Base-by-base conservation (phyloP, 2,797 vertebrate genomes). In the Ctenosaura bakeri region DNA sequence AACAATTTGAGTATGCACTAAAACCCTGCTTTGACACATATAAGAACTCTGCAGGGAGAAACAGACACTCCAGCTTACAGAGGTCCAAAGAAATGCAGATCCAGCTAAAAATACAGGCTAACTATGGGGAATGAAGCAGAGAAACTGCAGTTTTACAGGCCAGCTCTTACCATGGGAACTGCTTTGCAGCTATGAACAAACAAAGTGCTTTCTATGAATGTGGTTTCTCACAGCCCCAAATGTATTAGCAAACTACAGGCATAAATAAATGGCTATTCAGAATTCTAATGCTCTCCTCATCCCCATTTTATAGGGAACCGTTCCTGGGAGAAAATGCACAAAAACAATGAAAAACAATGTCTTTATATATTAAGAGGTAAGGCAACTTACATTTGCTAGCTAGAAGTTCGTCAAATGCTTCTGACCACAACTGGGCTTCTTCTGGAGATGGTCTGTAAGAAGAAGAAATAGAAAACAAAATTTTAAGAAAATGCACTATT, bases 401-500 rank as follows among this genome's bases (percentile, higher is more conserved):
- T 64, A 99, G 97, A 78, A 99, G 98, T 92, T 98, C 98, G 93
- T 99, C 98, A 88, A 99, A 98, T 1, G 98, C 98, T 92, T 98
- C 97, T 89, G 98, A 98, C 98, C 99, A 99, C 90, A 96, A 96
- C 59, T 97, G 93, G 32, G 98, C 99, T 98, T 99, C 99, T 83
- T 99, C 98, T 66, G 98, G 97, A 13, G 97, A 98, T 66, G 98
- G 98, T 90, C 99, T 99, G 95, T 54, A 89, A 64, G 85, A 88
- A 87, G 94, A 26, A 94, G 81, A 92, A 5, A 50, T 9, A 26
- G 8, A 1, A 3, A 10, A 78, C 5, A 86, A 71, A 0, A 24
- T n/a, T 12, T 92, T 74, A 24, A 32, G 32, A 46, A 22, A 20
- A 22, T 54, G 7, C 2, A 1, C 0, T 2, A 62, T 16, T 89